Percentiles rank a stretch among this genome's conserved stretches.
phyloP scores from a whole-genome alignment of 1,140 invertebrate genomes.

The Adoxophyes honmai region DNA sequence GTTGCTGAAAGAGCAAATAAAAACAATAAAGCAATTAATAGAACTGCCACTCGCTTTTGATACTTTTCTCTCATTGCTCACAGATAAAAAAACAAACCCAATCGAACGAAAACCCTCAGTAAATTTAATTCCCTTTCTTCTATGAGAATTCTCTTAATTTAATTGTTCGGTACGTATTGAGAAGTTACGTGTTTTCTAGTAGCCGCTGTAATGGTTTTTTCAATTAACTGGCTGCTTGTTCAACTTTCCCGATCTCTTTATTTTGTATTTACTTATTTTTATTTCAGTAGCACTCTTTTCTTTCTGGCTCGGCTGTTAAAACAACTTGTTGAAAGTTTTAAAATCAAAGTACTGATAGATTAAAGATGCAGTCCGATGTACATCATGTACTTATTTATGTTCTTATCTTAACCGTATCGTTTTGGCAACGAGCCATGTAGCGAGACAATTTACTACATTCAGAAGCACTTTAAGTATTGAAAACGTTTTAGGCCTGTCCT shows the following conservation, averaged over 20 bases:
- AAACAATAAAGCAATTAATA: neutral
- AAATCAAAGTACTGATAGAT: neutral
- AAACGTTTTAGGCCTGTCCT: too few relatives aligned
- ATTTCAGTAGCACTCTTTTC: neutral
- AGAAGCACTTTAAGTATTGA: too few relatives aligned
- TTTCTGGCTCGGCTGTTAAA: neutral
- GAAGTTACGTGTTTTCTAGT: conserved; percentile 10
- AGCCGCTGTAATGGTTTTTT: neutral
- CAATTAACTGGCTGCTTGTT: neutral
- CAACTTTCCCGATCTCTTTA: neutral
- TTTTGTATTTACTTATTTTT: neutral
- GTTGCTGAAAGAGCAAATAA: too few relatives aligned
- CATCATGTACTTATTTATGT: too few relatives aligned
- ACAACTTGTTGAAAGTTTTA: neutral
- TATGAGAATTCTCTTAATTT: neutral
- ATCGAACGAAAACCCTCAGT: conserved; percentile 7
- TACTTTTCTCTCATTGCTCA: too few relatives aligned
- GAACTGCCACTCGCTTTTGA: too few relatives aligned
- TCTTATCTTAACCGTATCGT: too few relatives aligned
- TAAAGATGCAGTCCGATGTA: too few relatives aligned
- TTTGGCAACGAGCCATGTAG: too few relatives aligned
- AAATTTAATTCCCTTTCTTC: conserved; percentile 14
- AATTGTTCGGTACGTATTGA: neutral
- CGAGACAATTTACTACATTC: too few relatives aligned
- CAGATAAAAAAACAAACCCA: neutral